phyloP scores from a whole-genome alignment of 2,888 invertebrate species.

The Cybosia mesomella region DNA sequence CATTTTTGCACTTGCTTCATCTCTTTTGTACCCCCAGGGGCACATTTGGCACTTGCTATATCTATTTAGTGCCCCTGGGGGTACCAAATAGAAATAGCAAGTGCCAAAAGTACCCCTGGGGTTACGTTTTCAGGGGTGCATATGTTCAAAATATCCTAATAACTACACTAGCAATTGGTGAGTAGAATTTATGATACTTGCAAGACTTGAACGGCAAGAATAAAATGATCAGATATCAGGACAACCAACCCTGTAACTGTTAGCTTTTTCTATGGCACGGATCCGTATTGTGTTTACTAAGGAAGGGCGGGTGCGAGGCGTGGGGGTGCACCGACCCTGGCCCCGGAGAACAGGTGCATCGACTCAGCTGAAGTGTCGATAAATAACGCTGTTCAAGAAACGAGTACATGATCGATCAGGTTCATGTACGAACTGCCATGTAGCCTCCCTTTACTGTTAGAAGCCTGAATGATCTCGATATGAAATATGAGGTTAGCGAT shows the following conservation, averaged over 20 bases:
- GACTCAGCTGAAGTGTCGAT: constrained; percentile 34
- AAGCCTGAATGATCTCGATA: neutral
- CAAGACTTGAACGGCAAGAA: neutral
- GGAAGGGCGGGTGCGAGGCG: neutral
- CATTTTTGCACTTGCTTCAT: no score
- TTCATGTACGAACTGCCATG: neutral
- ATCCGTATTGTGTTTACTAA: constrained; percentile 29
- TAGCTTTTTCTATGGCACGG: constrained; percentile 24
- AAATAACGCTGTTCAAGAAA: constrained; percentile 31
- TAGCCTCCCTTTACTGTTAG: constrained; percentile 2
- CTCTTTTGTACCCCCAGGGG: no score
- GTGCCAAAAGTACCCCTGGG: no score
- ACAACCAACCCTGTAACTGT: constrained; percentile 27
- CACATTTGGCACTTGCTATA: no score
- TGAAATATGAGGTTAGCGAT: no score
- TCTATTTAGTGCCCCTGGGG: no score
- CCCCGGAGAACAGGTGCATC: constrained; percentile 42
- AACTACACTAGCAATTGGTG: no score
- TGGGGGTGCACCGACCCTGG: constrained; percentile 24
- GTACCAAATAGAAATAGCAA: no score
- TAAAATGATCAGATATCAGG: neutral
- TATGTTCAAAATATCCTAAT: no score
- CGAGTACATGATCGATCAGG: constrained; percentile 12
- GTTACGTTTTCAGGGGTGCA: no score
- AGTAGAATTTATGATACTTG: neutral